Evolutionary conservation across 2,113 vertebrate genomes (phyloP).

Genomic region (Raphicerus campestris): DNA sequence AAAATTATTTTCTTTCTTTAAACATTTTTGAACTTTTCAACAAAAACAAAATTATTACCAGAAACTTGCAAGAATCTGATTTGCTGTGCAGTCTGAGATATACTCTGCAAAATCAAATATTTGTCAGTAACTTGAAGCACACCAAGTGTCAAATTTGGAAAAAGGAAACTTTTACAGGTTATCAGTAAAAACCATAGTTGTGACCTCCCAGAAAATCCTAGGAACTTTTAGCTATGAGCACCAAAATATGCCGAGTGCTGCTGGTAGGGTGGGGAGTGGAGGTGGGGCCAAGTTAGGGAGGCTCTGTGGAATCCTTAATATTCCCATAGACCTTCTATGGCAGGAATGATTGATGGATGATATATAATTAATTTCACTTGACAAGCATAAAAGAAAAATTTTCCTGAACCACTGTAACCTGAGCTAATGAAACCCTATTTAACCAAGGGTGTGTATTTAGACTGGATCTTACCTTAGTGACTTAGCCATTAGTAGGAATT

Average conservation of each 20-base stretch:
- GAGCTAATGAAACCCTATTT: conserved; percentile 88
- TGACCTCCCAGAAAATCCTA: conserved; percentile 2
- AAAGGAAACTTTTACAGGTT: conserved; percentile 46
- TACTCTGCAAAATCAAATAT: conserved; percentile 39
- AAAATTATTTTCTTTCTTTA: conserved; percentile 1
- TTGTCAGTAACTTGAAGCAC: conserved; percentile 43
- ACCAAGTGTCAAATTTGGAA: conserved; percentile 29
- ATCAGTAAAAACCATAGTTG: conserved; percentile 28
- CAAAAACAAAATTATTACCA: conserved; percentile 13
- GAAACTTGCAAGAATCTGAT: not conserved
- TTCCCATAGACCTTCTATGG: conserved; percentile 19
- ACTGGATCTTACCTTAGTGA: conserved; percentile 87
- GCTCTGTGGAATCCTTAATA: conserved; percentile 13
- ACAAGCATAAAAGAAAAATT: conserved; percentile 76
- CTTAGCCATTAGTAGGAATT: conserved; percentile 92
- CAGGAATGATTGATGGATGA: conserved; percentile 80
- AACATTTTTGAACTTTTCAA: not conserved
- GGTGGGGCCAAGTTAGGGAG: not conserved
- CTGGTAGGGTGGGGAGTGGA: too few relatives aligned
- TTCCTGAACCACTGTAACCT: conserved; percentile 79
- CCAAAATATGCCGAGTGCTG: not conserved
- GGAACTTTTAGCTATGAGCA: not conserved
- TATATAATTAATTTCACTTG: conserved; percentile 78
- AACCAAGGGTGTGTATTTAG: conserved; percentile 88
- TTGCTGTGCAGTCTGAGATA: not conserved